phyloP scores from a whole-genome alignment of 2,888 invertebrate genomes.

The Meiosimyza decipiens region DNA sequence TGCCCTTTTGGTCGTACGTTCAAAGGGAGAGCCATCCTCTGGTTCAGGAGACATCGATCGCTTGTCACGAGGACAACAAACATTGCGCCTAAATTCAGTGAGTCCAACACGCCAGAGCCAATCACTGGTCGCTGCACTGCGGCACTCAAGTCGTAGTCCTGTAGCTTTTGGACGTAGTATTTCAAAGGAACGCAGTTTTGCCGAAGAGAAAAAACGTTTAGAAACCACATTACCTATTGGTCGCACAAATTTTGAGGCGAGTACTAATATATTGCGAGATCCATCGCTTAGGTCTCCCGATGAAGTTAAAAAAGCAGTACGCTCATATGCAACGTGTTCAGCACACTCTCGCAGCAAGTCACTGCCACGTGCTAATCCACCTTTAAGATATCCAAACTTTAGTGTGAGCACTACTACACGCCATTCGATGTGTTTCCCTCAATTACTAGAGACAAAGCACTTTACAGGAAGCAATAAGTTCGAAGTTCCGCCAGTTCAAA shows the following conservation, averaged over 20 bases:
- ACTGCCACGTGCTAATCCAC: slow-evolving; percentile 53
- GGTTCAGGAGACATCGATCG: slow-evolving; percentile 33
- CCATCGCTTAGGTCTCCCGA: slow-evolving; percentile 72
- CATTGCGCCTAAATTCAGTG: slow-evolving; percentile 55
- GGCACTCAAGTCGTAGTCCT: slow-evolving; percentile 65
- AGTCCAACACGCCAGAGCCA: slow-evolving; percentile 58
- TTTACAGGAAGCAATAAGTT: background rate
- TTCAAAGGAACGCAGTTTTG: slow-evolving; percentile 72
- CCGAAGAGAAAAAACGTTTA: slow-evolving; percentile 69
- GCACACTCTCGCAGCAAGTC: slow-evolving; percentile 62
- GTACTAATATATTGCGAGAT: slow-evolving; percentile 66
- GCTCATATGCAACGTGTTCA: slow-evolving; percentile 61
- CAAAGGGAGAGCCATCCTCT: slow-evolving; percentile 46
- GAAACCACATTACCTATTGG: slow-evolving; percentile 64
- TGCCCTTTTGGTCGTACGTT: slow-evolving; percentile 50
- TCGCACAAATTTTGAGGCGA: slow-evolving; percentile 63
- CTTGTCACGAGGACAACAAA: slow-evolving; percentile 53
- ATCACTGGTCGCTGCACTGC: slow-evolving; percentile 49
- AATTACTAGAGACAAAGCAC: slow-evolving; percentile 45
- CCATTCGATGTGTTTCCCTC: slow-evolving; percentile 56
- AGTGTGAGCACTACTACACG: slow-evolving; percentile 56
- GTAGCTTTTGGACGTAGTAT: slow-evolving; percentile 67
- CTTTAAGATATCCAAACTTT: slow-evolving; percentile 15
- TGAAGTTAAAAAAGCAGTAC: slow-evolving; percentile 70
- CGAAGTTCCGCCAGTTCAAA: background rate